phyloP scores from a whole-genome alignment of 2,797 vertebrate genomes.

The Chrysocyon brachyurus region DNA sequence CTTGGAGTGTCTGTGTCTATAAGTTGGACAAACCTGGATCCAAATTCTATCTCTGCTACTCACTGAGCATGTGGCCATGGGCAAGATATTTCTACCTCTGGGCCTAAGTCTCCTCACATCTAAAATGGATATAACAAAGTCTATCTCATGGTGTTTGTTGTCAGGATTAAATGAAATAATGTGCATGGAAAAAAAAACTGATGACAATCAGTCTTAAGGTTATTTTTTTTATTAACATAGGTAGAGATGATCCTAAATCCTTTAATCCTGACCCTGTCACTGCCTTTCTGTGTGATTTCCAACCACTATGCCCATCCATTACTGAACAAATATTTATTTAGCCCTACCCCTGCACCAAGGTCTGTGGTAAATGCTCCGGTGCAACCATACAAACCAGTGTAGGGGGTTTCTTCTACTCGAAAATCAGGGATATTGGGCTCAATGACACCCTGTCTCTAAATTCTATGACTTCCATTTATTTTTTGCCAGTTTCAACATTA shows the following conservation, averaged over 20 bases:
- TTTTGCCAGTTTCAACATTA: background rate
- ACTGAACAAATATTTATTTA: background rate
- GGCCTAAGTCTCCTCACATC: background rate
- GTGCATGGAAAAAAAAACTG: background rate
- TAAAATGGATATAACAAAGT: background rate
- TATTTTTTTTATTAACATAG: background rate
- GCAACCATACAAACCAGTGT: accelerated
- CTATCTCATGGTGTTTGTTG: accelerated
- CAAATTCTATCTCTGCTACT: background rate
- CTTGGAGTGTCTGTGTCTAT: background rate
- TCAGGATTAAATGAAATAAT: background rate
- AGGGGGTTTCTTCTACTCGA: background rate
- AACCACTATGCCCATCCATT: background rate
- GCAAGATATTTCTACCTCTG: background rate
- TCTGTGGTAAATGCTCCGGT: too few relatives aligned
- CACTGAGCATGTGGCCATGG: accelerated
- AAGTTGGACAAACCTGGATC: background rate
- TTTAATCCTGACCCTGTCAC: background rate
- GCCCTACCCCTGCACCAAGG: background rate
- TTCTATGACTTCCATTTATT: background rate
- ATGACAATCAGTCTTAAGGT: background rate
- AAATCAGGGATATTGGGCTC: background rate
- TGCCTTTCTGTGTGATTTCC: background rate
- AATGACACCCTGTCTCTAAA: background rate
- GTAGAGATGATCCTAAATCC: background rate